Evolutionary conservation across 2,113 vertebrate genomes (phyloP), one percentile per base, ranked within the genome.

Genomic region (Lipotes vexillifer): DNA sequence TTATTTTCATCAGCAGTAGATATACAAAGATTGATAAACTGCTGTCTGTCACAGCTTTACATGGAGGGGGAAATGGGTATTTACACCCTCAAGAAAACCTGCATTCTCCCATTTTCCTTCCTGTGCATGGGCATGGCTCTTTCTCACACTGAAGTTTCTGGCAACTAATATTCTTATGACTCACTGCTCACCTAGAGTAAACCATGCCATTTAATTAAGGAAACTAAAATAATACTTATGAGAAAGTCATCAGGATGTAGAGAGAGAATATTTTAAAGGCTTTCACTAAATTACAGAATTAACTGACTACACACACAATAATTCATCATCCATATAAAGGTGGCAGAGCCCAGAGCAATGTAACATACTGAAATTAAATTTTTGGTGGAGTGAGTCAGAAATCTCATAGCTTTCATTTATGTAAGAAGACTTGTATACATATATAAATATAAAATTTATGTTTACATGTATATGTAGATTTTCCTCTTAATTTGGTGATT

Each of bases 201-300:
- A 93, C 84, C 2, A 78, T 29, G 71, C 23, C n/a, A 71, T 86
- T 97, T 94, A 92, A 95, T 97, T 81, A 59, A 96, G 90, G 55
- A 90, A 14, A 25, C 3, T 29, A 85, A 84, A 36, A 66, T 13
- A 84, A 72, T 4, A 63, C 5, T 84, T 29, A 94, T 33, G 20
- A 63, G 72, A 94, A 97, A 88, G 49, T 6, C 15, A 89, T 17
- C 12, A 15, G 46, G 12, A 33, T 75, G 5, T 27, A 88, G 92
- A 77, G 65, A 36, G 75, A 46, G 31, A 0, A 0, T 2, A 41
- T 36, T 46, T 15, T 3, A 74, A 52, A 83, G 95, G 66, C 81
- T 59, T 86, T 3, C 6, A 57, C 3, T 52, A 91, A 92, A 61
- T 2, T 69, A 63, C 2, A 55, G 15, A 74, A 36, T 33, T 77